Percentiles rank a stretch among this genome's conserved stretches.
Evolutionary conservation across 2,888 invertebrate genomes (phyloP).

Genomic region (Leptinotarsa peninsularis): DNA sequence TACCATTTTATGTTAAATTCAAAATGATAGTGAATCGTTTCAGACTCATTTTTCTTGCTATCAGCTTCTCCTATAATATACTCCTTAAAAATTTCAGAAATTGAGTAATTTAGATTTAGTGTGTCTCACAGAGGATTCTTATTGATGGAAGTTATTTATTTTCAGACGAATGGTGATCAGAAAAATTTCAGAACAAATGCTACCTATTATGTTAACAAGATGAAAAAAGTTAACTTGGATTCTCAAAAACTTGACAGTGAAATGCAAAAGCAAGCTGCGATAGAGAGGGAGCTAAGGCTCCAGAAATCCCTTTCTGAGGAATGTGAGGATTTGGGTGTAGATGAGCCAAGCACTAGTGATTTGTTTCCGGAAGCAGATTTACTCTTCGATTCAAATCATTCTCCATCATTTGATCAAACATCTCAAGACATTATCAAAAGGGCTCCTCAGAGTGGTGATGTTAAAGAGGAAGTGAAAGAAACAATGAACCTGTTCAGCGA

Average conservation of each 20-base stretch:
- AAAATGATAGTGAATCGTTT: no score
- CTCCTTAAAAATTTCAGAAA: no score
- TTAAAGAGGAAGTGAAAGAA: slow-evolving; percentile 58
- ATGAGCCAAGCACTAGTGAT: slow-evolving; percentile 83
- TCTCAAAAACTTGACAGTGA: slow-evolving; percentile 59
- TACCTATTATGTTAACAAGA: slow-evolving; percentile 60
- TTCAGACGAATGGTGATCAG: slow-evolving; percentile 53
- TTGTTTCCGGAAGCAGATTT: slow-evolving; percentile 83
- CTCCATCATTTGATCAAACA: slow-evolving; percentile 74
- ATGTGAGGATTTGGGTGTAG: slow-evolving; percentile 83
- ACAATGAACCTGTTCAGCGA: slow-evolving; percentile 63
- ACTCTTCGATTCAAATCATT: slow-evolving; percentile 78
- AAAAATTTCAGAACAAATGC: slow-evolving; percentile 58
- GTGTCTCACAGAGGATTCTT: no score
- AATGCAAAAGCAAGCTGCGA: slow-evolving; percentile 67
- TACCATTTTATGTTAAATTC: no score
- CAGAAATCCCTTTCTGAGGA: slow-evolving; percentile 83
- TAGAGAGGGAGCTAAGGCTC: slow-evolving; percentile 70
- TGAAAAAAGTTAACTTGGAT: slow-evolving; percentile 56
- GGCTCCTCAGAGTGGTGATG: slow-evolving; percentile 42
- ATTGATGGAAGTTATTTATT: slow-evolving; percentile 25
- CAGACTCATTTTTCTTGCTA: no score
- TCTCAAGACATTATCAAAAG: slow-evolving; percentile 64
- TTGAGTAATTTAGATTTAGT: no score
- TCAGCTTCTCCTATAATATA: no score